Evolutionary conservation across 1,140 invertebrate species (phyloP).

Genomic region (Drosophila pallidifrons): DNA sequence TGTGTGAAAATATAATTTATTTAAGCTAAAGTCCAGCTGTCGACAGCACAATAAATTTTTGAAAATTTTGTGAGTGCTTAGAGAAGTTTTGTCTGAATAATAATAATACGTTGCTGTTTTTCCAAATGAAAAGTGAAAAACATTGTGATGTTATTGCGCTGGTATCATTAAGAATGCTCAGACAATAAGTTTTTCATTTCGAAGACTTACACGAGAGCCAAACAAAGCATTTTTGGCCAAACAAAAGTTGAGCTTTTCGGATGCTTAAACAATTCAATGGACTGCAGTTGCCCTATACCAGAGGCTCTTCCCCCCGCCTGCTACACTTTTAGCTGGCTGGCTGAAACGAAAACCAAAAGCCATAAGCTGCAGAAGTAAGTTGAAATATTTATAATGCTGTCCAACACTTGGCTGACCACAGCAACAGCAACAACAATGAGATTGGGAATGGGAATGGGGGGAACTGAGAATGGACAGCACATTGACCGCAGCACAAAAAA

Average conservation of each 20-base stretch:
- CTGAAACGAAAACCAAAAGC: conserved; percentile 15
- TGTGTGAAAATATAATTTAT: not conserved
- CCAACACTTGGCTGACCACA: conserved; percentile 57
- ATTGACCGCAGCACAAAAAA: conserved; percentile 44
- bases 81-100: not conserved
- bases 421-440: conserved; percentile 21
- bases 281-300: conserved; percentile 16
- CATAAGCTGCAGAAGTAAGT: conserved; percentile 51
- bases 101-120: conserved; percentile 7
- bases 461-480: conserved; percentile 16
- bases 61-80: not conserved
- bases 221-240: conserved; percentile 30
- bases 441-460: not conserved
- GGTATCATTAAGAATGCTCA: conserved; percentile 21
- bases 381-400: conserved; percentile 59
- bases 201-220: conserved; percentile 35
- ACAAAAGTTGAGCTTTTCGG: conserved; percentile 47
- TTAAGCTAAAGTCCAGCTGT: not conserved
- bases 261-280: conserved; percentile 53
- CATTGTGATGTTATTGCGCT: conserved; percentile 19
- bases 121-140: conserved; percentile 8
- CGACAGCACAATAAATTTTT: not conserved
- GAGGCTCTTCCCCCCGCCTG: not conserved
- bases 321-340: not conserved
- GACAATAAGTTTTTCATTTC: conserved; percentile 47